Evolutionary conservation across 1,140 invertebrate species (phyloP), one percentile per base, ranked within the genome.

Genomic region (Pogonomyrmex californicus): DNA sequence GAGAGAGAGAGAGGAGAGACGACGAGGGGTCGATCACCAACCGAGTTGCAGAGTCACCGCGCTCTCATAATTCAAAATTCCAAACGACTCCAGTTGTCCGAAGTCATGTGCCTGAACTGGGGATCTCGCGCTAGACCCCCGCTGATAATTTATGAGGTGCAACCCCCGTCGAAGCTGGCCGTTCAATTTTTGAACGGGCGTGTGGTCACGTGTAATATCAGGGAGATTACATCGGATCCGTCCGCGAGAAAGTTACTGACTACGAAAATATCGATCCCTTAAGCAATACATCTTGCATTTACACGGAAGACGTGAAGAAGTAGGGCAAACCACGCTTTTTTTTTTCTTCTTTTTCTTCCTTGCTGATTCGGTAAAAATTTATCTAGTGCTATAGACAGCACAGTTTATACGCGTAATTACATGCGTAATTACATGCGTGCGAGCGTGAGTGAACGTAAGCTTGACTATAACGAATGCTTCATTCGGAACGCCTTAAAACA

Each of bases 111-210:
- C 60, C 23, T 58, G 70, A 82, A 23, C 49, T 70, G 87, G 86
- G 79, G 65, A 78, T 82, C 73, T 81, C 68, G 44, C 60, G 62
- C 60, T 78, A 66, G 85, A 77, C 76, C 65, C 78, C 87, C 87
- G 83, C 70, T 85, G 90, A 88, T 92, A 89, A 92, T 92, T 88
- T 91, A 92, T 90, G 76, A 87, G 85, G 87, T 83, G 83, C 78
- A 87, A 90, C 83, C 76, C 63, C 44, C 78, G 86, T 70, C 88
- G 81, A 87, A 78, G 70, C 56, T 38, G 36, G 58, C 33, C 58
- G 87, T 76, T 83, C 85, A 81, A 91, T 88, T 88, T 87, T 90
- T 87, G 63, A 81, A 82, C 82, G 83, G 5, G 5, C 88, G 44
- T 44, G 44, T 85, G 70, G 56, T 30, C 82, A 41, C 47, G 56